Percentiles rank a stretch among this genome's conserved stretches.
These are phyloP conservation scores for Anseranas semipalmata DNA, from an alignment of 2,113 vertebrate species.

Conservation along the genomic window DNA sequence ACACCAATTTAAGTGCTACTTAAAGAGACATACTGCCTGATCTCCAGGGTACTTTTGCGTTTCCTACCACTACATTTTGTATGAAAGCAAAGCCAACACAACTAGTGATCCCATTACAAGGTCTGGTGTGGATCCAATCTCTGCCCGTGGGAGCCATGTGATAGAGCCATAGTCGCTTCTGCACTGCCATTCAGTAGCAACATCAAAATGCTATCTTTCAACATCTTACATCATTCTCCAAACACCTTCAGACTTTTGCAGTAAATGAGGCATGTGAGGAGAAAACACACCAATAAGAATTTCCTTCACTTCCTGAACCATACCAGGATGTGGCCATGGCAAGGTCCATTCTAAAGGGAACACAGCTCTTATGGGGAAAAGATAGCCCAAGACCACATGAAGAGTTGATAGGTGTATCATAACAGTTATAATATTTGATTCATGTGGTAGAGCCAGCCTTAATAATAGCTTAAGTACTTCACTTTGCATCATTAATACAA, in stretches of 20 bases:
- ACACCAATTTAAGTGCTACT: background rate
- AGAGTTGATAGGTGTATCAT: background rate
- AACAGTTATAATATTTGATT: background rate
- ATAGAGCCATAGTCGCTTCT: background rate
- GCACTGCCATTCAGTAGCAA: background rate
- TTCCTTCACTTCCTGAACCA: background rate
- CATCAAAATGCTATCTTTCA: background rate
- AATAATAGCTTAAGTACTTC: background rate
- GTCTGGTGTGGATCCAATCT: accelerated
- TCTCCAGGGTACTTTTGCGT: background rate
- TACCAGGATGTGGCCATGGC: background rate
- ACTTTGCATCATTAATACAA: background rate
- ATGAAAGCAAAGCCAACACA: background rate
- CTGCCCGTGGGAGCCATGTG: background rate
- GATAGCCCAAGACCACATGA: background rate
- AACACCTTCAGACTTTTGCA: background rate
- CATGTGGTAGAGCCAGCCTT: background rate
- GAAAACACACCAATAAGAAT: background rate
- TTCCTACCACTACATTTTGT: background rate
- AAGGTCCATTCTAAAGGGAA: background rate
- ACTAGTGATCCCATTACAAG: background rate
- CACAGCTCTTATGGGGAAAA: background rate
- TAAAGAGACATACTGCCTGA: background rate
- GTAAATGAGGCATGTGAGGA: background rate
- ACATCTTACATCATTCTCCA: background rate